Conservation (phyloP, 2,797 vertebrate genomes). For the Buceros bicornis region DNA sequence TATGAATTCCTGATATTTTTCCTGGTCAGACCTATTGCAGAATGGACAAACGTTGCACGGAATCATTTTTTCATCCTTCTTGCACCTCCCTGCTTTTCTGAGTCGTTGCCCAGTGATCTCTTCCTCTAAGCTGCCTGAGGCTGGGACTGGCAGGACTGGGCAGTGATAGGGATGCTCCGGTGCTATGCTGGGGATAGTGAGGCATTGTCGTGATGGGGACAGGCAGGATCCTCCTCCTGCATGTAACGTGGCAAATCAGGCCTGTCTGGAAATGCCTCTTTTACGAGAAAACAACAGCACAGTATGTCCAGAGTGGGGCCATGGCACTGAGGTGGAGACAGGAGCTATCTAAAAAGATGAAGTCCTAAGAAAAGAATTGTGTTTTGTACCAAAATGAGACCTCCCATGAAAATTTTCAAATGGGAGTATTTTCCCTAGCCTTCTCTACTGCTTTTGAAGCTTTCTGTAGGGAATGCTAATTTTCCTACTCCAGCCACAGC, state of each 20-base stretch:
- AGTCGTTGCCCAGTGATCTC: not conserved
- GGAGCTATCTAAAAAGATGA: not conserved
- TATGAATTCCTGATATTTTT: not conserved
- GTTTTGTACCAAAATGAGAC: not conserved
- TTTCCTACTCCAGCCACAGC: not conserved
- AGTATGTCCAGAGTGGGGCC: rapidly evolving
- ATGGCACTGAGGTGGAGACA: not conserved
- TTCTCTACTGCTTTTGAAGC: not conserved
- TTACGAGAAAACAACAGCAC: not conserved
- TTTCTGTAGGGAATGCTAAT: not conserved
- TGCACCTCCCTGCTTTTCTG: not conserved
- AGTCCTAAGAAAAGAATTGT: not conserved
- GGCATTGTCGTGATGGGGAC: rapidly evolving
- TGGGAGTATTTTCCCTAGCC: not conserved
- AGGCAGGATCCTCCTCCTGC: not conserved
- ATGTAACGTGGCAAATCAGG: rapidly evolving
- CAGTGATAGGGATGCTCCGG: not conserved
- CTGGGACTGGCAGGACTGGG: not conserved
- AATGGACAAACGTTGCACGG: not conserved
- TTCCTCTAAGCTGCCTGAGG: not conserved
- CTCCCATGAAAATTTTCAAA: not conserved
- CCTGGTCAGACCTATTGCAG: not conserved
- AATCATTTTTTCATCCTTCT: not conserved
- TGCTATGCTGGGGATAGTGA: not conserved
- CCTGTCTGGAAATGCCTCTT: not conserved